Base-by-base conservation (phyloP, 2,113 vertebrate genomes). In the Pteropus alecto region DNA sequence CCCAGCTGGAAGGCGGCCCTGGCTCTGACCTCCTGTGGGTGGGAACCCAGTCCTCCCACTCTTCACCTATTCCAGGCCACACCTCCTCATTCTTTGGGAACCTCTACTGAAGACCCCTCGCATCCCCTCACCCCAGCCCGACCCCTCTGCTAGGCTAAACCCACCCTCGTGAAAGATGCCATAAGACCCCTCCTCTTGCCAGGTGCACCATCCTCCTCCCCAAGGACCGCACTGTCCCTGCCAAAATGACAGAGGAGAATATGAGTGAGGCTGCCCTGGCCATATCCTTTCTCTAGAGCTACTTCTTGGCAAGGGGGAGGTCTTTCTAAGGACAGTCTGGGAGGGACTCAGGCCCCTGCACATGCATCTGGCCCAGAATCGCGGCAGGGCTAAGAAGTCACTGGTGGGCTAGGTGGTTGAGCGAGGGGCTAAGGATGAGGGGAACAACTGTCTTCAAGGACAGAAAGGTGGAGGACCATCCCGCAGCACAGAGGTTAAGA, bases 201-300 rank as follows among this genome's bases (percentile, higher is more conserved):
- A 38, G 48, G 74, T 1, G 7, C n/a, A 21, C 15, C 33, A 4
- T 6, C 7, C 38, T 8, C 88, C 63, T 65, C 30, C 74, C 35
- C 18, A 9, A 0, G 24, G 3, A 38, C 21, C 58, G 93, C 51
- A 0, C 38, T n/a, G 11, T 84, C 74, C 86, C 78, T 70, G 94
- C 61, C 93, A 83, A 93, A 38, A 26, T 26, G 93, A 95, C 94
- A 93, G 90, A 88, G 87, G 93, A 60, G 87, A 76, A 38, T 46
- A 43, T 58, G 56, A 73, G 83, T 33, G 41, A 82, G 82, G 41
- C 78, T 30, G n/a, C 35, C 78, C 94, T 84, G 16, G 0, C 86
- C 16, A 0, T 3, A 12, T 11, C 90, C 63, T 74, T 60, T 76
- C 67, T 41, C 46, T n/a, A 33, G 90, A 79, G 82, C 86, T 63